Conservation (phyloP, 2,888 invertebrate genomes). For the Heliconius aoede region DNA sequence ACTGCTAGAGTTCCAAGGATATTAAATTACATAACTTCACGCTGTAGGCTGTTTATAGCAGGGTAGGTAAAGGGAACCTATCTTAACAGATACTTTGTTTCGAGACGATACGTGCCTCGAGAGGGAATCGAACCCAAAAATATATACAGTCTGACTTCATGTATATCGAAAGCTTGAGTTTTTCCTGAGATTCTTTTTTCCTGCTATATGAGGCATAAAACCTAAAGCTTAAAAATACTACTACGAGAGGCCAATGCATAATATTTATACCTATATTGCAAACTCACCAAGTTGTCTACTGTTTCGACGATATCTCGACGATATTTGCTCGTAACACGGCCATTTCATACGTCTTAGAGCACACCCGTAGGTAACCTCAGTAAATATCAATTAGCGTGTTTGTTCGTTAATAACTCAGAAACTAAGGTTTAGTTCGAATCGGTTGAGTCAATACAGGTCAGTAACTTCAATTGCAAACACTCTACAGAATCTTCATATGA, state of each 20-base stretch:
- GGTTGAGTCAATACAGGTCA: constrained; percentile 75
- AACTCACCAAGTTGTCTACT: neutral
- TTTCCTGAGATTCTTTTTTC: too few species aligned
- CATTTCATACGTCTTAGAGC: constrained; percentile 46
- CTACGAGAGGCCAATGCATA: neutral
- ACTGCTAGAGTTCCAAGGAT: neutral
- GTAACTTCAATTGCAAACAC: constrained; percentile 70
- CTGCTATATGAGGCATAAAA: neutral
- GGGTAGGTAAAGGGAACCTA: neutral
- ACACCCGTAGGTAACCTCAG: constrained; percentile 53
- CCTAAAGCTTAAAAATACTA: neutral
- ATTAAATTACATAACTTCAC: too few species aligned
- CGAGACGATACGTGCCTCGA: too few species aligned
- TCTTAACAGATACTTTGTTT: too few species aligned
- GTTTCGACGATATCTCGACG: constrained; percentile 18
- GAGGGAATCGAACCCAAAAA: too few species aligned
- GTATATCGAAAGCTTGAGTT: too few species aligned
- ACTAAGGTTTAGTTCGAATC: constrained; percentile 64
- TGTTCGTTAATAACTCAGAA: constrained; percentile 68
- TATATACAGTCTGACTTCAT: too few species aligned
- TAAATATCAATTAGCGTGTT: constrained; percentile 72
- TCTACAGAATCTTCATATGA: constrained; percentile 55
- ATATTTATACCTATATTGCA: neutral
- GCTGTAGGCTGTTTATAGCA: neutral
- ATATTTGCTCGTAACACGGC: constrained; percentile 30